phyloP scores from a whole-genome alignment of 2,888 invertebrate genomes.

The Chloroclysta siterata region DNA sequence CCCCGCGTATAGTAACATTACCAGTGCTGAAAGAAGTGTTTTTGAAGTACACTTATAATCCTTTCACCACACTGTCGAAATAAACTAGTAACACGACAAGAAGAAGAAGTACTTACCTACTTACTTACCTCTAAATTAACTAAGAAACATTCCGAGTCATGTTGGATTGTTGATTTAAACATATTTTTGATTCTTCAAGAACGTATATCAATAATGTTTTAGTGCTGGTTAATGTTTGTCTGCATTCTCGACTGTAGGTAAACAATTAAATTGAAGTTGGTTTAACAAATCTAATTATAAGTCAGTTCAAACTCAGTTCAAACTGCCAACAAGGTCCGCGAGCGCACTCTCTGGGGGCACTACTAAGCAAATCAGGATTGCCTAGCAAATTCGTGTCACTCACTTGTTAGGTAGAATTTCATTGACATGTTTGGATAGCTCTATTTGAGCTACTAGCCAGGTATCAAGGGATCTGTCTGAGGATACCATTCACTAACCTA shows the following conservation, averaged over 20 bases:
- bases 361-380: constrained; percentile 44
- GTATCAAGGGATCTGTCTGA: not conserved
- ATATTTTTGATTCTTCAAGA: too few relatives aligned
- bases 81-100: too few relatives aligned
- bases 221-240: constrained; percentile 5
- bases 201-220: too few relatives aligned
- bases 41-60: too few relatives aligned
- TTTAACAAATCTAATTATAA: constrained; percentile 56
- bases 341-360: constrained; percentile 43
- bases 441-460: not conserved
- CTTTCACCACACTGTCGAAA: too few relatives aligned
- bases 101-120: too few relatives aligned
- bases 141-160: too few relatives aligned
- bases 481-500: not conserved
- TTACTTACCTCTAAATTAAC: too few relatives aligned
- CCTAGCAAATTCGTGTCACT: constrained; percentile 44
- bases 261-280: constrained; percentile 44
- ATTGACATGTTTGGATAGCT: not conserved
- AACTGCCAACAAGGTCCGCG: constrained; percentile 46
- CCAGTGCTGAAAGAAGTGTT: too few relatives aligned
- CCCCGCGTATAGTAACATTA: not conserved
- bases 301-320: constrained; percentile 46
- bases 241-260: constrained; percentile 30
- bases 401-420: constrained; percentile 22
- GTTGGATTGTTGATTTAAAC: too few relatives aligned